phyloP scores from a whole-genome alignment of 2,113 vertebrate species.

The Cygnus buccinator region DNA sequence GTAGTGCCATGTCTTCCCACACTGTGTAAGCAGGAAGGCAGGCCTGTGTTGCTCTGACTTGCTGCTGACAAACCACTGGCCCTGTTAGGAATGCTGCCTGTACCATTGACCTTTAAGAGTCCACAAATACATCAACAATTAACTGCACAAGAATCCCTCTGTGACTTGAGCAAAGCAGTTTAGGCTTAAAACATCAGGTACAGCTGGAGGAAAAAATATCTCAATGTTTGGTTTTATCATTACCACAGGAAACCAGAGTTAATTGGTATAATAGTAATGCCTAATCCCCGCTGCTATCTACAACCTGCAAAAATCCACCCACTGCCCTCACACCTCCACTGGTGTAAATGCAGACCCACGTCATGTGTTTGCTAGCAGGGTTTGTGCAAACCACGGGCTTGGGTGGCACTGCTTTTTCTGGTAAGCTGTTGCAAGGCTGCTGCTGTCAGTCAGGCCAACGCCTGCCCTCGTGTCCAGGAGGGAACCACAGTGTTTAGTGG shows the following conservation, averaged over 20 bases:
- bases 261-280: not conserved
- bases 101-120: not conserved
- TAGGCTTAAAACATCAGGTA: not conserved
- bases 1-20: not conserved
- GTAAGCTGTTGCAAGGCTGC: not conserved
- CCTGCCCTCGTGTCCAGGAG: not conserved
- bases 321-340: not conserved
- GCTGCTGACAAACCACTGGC: not conserved
- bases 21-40: not conserved
- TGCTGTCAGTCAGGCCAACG: not conserved
- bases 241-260: not conserved
- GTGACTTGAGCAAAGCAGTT: not conserved
- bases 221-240: not conserved
- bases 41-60: not conserved
- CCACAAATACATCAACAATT: not conserved
- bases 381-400: not conserved
- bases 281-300: not conserved
- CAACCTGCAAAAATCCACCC: not conserved
- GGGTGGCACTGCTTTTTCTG: not conserved
- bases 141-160: not conserved
- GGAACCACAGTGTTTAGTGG: accelerated
- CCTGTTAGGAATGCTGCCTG: not conserved
- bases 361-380: not conserved
- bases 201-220: accelerated
- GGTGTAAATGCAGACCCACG: not conserved